Evolutionary conservation across 2,888 invertebrate species (phyloP), one percentile per base, ranked within the genome.

Genomic region (Eilema depressum): DNA sequence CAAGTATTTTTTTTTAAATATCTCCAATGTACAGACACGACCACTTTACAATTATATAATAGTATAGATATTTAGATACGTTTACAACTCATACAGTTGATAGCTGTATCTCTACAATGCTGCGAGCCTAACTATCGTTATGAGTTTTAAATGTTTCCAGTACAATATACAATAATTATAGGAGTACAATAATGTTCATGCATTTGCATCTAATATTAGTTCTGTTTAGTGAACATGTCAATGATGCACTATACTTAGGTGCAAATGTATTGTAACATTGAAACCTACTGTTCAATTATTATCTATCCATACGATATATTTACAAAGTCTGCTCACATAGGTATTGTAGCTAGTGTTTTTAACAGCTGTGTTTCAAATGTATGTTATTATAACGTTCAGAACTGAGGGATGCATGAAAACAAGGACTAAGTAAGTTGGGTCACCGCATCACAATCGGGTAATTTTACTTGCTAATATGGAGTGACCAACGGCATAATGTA

Each of bases 401-500:
- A 73, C 76, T 62, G 67, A 73, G 60, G 69, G 72, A 74, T 47
- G 56, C 64, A 77, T 76, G 68, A 69, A 74, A 75, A 75, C 68
- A 73, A 72, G 73, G 75, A 77, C 75, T 75, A 83, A 85, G 80
- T 79, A 80, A 81, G 83, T 75, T 73, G 83, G 88, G 86, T 88
- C 87, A 71, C 70, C 80, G 88, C 85, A 84, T 89, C 81, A 85
- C 86, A 88, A 90, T 88, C 78, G 83, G 74, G 69, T 68, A 71
- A 91, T 91, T 91, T 90, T 82, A 91, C 91, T 92, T 92, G 91
- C 89, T 88, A 91, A 91, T 90, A 72, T 77, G 63, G 75, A 79
- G 80, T 83, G 84, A 83, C 86, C 83, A 81, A 71, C 73, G 68
- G 81, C 73, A 85, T 83, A 84, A 82, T 85, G 74, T 83, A 83